Conservation (phyloP, 2,888 invertebrate species). For the Eilema caniola region DNA sequence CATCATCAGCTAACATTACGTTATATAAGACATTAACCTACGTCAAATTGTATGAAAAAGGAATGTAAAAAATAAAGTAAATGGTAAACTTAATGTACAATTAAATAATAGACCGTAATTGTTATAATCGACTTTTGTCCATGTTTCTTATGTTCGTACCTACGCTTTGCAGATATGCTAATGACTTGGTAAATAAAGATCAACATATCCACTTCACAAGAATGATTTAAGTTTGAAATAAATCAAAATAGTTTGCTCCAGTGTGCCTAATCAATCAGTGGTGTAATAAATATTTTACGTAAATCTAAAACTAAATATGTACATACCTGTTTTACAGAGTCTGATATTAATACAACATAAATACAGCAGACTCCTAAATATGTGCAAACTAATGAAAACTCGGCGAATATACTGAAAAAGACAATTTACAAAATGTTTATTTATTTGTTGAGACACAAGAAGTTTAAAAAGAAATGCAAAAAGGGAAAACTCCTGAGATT, state of each 20-base stretch:
- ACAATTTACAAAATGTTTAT: background rate
- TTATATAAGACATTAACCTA: background rate
- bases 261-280: background rate
- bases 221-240: background rate
- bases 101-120: background rate
- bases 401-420: slow-evolving; percentile 83
- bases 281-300: background rate
- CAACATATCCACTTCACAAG: background rate
- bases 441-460: background rate
- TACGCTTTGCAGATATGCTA: background rate
- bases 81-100: background rate
- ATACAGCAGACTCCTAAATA: slow-evolving; percentile 91
- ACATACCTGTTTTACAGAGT: slow-evolving; percentile 89
- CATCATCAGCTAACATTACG: background rate
- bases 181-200: slow-evolving; percentile 1
- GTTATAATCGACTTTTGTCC: background rate
- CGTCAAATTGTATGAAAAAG: background rate
- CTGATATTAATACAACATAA: slow-evolving; percentile 92
- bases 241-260: background rate
- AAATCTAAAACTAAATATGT: background rate
- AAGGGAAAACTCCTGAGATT: too few relatives aligned
- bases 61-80: background rate
- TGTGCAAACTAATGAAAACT: slow-evolving; percentile 88
- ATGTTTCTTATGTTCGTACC: background rate
- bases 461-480: background rate